Evolutionary conservation across 2,888 invertebrate genomes (phyloP), one percentile per base, ranked within the genome.

Genomic region (Gymnocheta viridis): DNA sequence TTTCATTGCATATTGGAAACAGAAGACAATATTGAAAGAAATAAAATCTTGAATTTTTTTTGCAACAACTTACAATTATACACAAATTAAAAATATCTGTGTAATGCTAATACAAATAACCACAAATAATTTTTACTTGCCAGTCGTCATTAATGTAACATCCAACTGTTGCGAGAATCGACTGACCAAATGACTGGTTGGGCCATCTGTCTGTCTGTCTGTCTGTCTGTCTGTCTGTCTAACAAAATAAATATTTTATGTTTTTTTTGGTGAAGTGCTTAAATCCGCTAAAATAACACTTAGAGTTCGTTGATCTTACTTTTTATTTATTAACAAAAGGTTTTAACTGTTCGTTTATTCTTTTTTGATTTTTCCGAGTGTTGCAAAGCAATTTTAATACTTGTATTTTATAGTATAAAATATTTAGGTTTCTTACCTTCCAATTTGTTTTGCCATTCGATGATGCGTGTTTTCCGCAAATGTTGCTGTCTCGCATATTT

Each of bases 361-460:
- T 35, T 64, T 14, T 6, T 64, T 17, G 51, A n/a, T 60, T 69
- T 41, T 80, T 29, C 27, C 9, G 22, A 35, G 6, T 60, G 44
- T 56, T 49, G 47, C 22, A 17, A 70, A 77, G 51, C 69, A 62
- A n/a, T 58, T 60, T 66, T 32, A 1, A 19, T 54, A 32, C 29
- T 38, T 38, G 47, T 73, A 3, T 67, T 41, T 69, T 17, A 2
- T 35, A 60, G 17, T 44, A n/a, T 1, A 32, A 62, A 17, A 47
- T 17, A 51, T 56, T 22, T 32, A 14, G 17, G 14, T 54, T 41
- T 49, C 67, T 89, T 87, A 89, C 89, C 89, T 91, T 91, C 91
- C 91, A 91, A 88, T 91, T 91, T 82, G 89, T 86, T 88, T 91
- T 91, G 85, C 90, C 89, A 86, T 89, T 80, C 80, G 86, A 77